These are phyloP conservation scores for Hirudinaria manillensis DNA, from an alignment of 2,888 invertebrate genomes.

Conservation along the genomic window DNA sequence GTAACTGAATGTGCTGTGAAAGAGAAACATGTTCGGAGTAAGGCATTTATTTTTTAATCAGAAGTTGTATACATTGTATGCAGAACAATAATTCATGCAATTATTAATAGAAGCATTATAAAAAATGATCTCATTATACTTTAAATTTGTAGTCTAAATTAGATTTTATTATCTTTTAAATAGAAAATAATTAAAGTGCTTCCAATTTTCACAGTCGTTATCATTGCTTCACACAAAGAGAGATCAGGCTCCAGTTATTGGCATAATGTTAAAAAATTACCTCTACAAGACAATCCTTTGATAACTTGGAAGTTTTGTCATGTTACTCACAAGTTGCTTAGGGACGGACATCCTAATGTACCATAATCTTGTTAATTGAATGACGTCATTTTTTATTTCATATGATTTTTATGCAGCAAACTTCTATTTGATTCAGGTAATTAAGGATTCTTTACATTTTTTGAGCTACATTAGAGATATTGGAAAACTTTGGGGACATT, in stretches of 20 bases:
- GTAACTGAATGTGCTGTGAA: conserved; percentile 86
- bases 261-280: conserved; percentile 67
- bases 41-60: neutral
- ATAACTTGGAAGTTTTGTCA: conserved; percentile 99
- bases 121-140: neutral
- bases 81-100: neutral
- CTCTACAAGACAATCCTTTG: conserved; percentile 84
- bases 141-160: neutral
- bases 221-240: conserved; percentile 88
- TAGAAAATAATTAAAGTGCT: neutral
- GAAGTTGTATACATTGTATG: neutral
- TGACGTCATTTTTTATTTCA: too few relatives aligned
- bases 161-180: too few relatives aligned
- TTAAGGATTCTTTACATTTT: conserved; percentile 37
- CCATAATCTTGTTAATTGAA: conserved; percentile 33
- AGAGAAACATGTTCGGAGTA: conserved; percentile 90
- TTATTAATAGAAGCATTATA: too few relatives aligned
- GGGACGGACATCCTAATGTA: conserved; percentile 88
- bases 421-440: conserved; percentile 35
- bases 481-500: conserved; percentile 83
- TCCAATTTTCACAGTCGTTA: conserved; percentile 52
- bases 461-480: conserved; percentile 67
- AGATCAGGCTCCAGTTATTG: conserved; percentile 87
- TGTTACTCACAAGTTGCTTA: conserved; percentile 85
- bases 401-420: too few relatives aligned